Evolutionary conservation across 2,797 vertebrate species (phyloP).

Genomic region (Hozukius guyotensis): DNA sequence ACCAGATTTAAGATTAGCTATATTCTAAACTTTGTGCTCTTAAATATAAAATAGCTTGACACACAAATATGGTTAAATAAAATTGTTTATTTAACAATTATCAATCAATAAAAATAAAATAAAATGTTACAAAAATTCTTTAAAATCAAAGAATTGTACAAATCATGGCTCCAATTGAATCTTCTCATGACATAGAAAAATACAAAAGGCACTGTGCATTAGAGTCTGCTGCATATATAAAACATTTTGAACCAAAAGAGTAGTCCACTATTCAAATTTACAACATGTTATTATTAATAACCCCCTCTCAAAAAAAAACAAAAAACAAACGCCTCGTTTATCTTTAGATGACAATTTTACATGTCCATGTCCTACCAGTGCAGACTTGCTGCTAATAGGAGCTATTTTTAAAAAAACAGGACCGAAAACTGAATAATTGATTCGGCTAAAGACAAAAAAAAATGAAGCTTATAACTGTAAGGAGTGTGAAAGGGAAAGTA

Average conservation of each 20-base stretch:
- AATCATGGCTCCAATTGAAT: constrained; percentile 69
- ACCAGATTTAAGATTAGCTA: neutral
- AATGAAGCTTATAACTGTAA: neutral
- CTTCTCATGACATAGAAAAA: constrained; percentile 79
- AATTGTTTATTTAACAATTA: constrained; percentile 81
- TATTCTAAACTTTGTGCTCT: neutral
- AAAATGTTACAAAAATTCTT: constrained; percentile 77
- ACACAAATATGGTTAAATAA: constrained; percentile 69
- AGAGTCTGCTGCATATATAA: constrained; percentile 60
- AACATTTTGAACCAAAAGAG: constrained; percentile 50
- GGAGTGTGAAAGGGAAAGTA: constrained; percentile 43
- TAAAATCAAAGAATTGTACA: constrained; percentile 77
- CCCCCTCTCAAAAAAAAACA: neutral
- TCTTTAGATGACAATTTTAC: constrained; percentile 10
- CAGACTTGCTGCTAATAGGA: constrained; percentile 22
- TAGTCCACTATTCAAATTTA: constrained; percentile 44
- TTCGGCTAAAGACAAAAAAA: neutral
- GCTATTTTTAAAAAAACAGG: constrained; percentile 4
- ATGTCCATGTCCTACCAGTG: neutral
- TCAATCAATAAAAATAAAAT: constrained; percentile 81
- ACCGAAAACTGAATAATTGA: neutral
- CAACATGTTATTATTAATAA: constrained; percentile 34
- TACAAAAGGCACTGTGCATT: constrained; percentile 85
- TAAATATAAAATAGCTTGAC: neutral
- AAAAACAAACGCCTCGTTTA: constrained; percentile 5